Evolutionary conservation across 2,797 vertebrate genomes (phyloP).

Genomic region (Characodon lateralis): DNA sequence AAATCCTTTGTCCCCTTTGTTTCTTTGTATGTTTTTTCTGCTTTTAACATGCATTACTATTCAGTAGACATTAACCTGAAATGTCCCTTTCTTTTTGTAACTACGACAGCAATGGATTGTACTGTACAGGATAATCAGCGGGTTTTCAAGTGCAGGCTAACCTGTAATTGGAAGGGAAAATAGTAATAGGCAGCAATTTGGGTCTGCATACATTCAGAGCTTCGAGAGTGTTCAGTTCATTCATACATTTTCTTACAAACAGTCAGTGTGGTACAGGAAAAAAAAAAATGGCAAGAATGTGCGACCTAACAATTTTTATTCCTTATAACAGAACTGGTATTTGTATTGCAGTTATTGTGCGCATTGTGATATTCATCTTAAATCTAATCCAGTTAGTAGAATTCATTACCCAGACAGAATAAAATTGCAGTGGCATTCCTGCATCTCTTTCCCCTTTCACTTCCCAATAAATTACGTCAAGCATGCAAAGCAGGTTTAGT

Average conservation of each 20-base stretch:
- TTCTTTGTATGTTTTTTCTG: conserved; percentile 9
- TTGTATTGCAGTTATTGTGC: neutral
- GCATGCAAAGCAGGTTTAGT: conserved; percentile 8
- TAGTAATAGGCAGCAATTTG: conserved; percentile 66
- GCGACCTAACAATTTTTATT: conserved; percentile 16
- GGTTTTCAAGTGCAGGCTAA: conserved; percentile 45
- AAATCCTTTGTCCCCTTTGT: no score
- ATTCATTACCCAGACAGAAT: conserved; percentile 21
- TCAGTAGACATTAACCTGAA: conserved; percentile 38
- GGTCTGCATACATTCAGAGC: conserved; percentile 34
- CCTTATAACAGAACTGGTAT: conserved; percentile 7
- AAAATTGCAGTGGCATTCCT: neutral
- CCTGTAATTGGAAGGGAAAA: conserved; percentile 71
- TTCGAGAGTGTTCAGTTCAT: conserved; percentile 49
- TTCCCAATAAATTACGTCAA: conserved; percentile 31
- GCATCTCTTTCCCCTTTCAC: conserved; percentile 16
- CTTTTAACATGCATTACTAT: conserved; percentile 18
- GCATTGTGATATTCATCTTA: neutral
- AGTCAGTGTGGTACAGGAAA: conserved; percentile 11
- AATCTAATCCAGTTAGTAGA: conserved; percentile 5
- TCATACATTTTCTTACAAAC: conserved; percentile 23
- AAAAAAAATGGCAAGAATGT: conserved; percentile 15
- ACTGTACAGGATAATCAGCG: conserved; percentile 53
- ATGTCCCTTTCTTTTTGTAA: conserved; percentile 52
- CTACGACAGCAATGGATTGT: conserved; percentile 63